Conservation (phyloP, 2,113 vertebrate species). For the Trochalopteron elliotii region DNA sequence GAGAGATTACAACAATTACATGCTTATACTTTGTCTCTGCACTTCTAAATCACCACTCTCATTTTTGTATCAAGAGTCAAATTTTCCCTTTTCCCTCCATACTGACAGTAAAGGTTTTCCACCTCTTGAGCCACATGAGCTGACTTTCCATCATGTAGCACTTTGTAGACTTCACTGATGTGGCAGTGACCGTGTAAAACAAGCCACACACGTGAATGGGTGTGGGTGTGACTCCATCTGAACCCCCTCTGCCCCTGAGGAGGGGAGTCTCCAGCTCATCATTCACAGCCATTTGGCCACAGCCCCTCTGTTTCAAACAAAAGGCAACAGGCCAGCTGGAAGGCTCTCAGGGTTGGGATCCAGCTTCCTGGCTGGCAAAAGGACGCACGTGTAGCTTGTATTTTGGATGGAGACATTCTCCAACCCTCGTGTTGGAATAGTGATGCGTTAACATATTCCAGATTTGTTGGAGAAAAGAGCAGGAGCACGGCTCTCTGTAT, state of each 20-base stretch:
- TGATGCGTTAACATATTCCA: not conserved
- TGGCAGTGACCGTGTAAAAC: not conserved
- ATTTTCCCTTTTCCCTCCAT: not conserved
- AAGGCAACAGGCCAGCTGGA: not conserved
- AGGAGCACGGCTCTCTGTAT: not conserved
- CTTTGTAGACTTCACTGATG: not conserved
- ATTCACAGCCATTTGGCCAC: not conserved
- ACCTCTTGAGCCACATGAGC: not conserved
- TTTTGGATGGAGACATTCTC: not conserved
- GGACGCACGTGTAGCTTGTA: not conserved
- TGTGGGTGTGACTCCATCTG: not conserved
- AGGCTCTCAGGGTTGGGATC: not conserved
- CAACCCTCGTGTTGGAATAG: not conserved
- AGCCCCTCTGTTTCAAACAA: not conserved
- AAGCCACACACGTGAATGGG: not conserved
- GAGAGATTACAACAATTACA: not conserved
- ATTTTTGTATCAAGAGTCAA: not conserved
- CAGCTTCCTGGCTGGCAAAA: not conserved
- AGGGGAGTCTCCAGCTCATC: not conserved
- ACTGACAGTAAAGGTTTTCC: not conserved
- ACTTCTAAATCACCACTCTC: not conserved
- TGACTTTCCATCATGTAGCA: not conserved
- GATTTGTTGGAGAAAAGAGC: not conserved
- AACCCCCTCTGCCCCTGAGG: not conserved
- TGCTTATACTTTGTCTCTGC: not conserved